Percentiles rank a stretch among this genome's conserved stretches.
Conservation (phyloP, 2,113 vertebrate genomes). For the Phaetusa simplex region DNA sequence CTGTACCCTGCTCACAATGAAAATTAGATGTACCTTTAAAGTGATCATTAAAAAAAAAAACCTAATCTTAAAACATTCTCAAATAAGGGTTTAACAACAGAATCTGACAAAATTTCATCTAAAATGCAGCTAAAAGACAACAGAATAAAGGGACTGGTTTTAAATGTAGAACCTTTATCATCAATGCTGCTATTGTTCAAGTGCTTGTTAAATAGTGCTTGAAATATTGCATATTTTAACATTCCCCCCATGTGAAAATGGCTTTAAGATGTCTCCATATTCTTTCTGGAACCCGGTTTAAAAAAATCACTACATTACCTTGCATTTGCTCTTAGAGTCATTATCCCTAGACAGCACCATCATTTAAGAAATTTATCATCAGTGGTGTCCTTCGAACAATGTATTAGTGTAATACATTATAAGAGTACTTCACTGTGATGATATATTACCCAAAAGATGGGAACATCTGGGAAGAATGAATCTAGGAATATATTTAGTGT, state of each 20-base stretch:
- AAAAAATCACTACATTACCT: constrained; percentile 70
- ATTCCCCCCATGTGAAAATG: constrained; percentile 53
- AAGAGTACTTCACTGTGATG: constrained; percentile 67
- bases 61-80: neutral
- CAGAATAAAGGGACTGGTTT: constrained; percentile 30
- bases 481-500: constrained; percentile 64
- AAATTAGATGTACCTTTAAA: neutral
- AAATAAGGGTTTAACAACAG: constrained; percentile 12
- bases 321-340: constrained; percentile 78
- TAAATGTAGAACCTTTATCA: constrained; percentile 50
- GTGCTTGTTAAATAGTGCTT: constrained; percentile 52
- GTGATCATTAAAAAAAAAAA: neutral
- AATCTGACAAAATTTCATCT: constrained; percentile 19
- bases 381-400: constrained; percentile 73
- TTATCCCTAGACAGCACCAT: constrained; percentile 78
- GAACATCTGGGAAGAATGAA: constrained; percentile 69
- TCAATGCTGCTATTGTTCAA: constrained; percentile 56
- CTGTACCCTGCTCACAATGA: neutral
- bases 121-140: constrained; percentile 16
- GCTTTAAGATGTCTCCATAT: constrained; percentile 61
- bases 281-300: constrained; percentile 48
- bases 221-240: constrained; percentile 62
- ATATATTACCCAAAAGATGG: constrained; percentile 71
- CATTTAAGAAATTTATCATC: constrained; percentile 82
- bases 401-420: constrained; percentile 77